Base-by-base conservation (phyloP, 2,113 vertebrate genomes). In the Butorides virescens region DNA sequence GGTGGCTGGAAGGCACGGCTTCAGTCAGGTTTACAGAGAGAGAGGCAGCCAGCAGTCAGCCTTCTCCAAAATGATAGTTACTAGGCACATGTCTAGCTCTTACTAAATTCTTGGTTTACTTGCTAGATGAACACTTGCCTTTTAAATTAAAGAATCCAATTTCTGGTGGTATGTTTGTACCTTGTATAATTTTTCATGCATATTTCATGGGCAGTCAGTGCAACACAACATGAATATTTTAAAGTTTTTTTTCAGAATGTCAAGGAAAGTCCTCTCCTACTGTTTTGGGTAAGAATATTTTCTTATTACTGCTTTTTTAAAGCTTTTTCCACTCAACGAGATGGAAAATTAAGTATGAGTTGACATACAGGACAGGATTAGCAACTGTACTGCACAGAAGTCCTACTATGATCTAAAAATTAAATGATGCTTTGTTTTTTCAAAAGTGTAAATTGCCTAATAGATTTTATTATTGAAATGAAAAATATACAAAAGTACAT, bases 101-200 rank as follows among this genome's bases (percentile, higher is more conserved):
- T 81, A 29, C 46, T 37, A 15, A 16, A 25, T 56, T 61, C 70
- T 70, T 82, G 32, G 20, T 89, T 71, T 63, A 36, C 63, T 77
- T 71, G 34, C 42, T 59, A 71, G n/a, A 71, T 71, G 65, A 87
- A 84, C 29, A 34, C 32, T 62, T 84, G 67, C 32, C 32, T 76
- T 90, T 93, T 79, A 88, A 92, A 86, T 56, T 52, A 88, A 86
- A 80, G 5, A 62, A 84, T 55, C 9, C 2, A 26, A 2, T 93
- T 93, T 84, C 63, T 3, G 8, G 55, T 50, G 8, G 8, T 66
- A 67, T 26, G 39, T 15, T 90, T 78, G 17, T 83, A 74, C 37
- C 37, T 92, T 88, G 63, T 63, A 44, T 50, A 92, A 89, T 67
- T 89, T 93, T 88, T 73, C 65, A 92, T 89, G 72, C 46, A 84